phyloP scores from a whole-genome alignment of 2,113 vertebrate genomes.

The western clawed frog (Xenopus tropicalis) region UCB_Xtro_10.0 CM004450.2:60465501-60466000 shows the following conservation, averaged over 20 bases:
- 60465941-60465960: slow-evolving; percentile 49
- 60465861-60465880: slow-evolving; percentile 53
- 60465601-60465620: neutral
- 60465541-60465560: neutral
- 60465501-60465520: too few species aligned
- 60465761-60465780: slow-evolving; percentile 11
- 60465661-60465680: neutral
- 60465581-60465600: neutral
- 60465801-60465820: slow-evolving; percentile 47
- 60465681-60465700: slow-evolving; percentile 3
- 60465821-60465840: slow-evolving; percentile 43
- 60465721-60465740: slow-evolving; percentile 22
- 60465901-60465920: slow-evolving; percentile 53
- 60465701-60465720: slow-evolving; percentile 5
- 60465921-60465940: slow-evolving; percentile 53
- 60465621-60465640: neutral
- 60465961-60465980: slow-evolving; percentile 16
- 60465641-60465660: neutral
- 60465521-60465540: too few species aligned
- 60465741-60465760: slow-evolving; percentile 16
- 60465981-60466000: slow-evolving; percentile 49
- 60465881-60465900: slow-evolving; percentile 52
- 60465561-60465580: neutral
- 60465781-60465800: slow-evolving; percentile 41
- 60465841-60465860: slow-evolving; percentile 45